A percentile compares a stretch with the other conserved stretches of the same genome.
phyloP scores from a whole-genome alignment of 2,113 vertebrate species.

The Thunnus thynnus region DNA sequence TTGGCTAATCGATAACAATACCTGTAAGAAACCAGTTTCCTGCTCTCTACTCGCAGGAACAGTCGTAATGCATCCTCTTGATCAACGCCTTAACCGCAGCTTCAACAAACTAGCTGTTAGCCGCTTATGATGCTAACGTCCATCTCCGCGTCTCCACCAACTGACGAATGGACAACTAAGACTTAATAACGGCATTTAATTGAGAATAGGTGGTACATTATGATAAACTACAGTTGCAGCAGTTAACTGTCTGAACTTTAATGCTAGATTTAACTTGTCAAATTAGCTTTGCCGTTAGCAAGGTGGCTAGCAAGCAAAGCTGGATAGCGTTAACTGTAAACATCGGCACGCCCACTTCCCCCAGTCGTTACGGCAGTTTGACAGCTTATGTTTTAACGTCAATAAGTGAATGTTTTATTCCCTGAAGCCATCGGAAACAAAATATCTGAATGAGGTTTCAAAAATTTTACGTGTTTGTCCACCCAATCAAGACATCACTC shows the following conservation, averaged over 20 bases:
- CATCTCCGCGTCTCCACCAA: neutral
- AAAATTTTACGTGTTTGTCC: neutral
- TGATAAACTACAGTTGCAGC: too few relatives aligned
- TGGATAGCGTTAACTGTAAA: conserved; percentile 47
- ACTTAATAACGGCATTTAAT: neutral
- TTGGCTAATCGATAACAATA: neutral
- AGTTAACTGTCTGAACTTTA: neutral
- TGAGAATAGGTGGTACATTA: too few relatives aligned
- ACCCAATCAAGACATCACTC: neutral
- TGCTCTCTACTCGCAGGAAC: neutral
- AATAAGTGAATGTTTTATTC: neutral
- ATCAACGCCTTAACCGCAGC: neutral
- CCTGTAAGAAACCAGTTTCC: neutral
- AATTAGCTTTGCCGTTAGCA: conserved; percentile 27
- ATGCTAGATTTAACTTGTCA: neutral
- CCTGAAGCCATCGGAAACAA: neutral
- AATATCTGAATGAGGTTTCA: neutral
- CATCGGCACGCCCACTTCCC: conserved; percentile 58
- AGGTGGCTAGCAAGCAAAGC: neutral
- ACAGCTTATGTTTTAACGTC: neutral
- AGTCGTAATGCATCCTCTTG: neutral
- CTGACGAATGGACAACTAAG: neutral
- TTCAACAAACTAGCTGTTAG: conserved; percentile 32
- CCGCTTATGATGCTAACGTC: conserved; percentile 39
- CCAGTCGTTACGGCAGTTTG: neutral